These are phyloP conservation scores for Bettongia penicillata DNA, from an alignment of 2,113 vertebrate species.

Conservation along the genomic window DNA sequence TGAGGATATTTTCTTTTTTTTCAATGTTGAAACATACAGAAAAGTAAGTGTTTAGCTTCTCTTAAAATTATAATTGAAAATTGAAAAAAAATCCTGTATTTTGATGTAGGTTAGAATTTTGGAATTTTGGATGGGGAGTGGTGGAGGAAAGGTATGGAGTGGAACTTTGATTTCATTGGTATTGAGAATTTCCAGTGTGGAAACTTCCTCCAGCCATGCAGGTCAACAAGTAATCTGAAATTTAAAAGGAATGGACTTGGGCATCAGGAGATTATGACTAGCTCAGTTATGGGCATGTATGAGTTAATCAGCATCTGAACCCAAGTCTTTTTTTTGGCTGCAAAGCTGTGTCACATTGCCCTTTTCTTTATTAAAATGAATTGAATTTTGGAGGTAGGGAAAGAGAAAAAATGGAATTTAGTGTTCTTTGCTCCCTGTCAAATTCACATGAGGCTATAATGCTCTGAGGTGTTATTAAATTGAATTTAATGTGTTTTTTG, in stretches of 20 bases:
- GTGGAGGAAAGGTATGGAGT: not conserved
- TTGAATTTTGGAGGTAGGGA: not conserved
- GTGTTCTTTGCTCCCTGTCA: not conserved
- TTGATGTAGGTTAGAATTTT: not conserved
- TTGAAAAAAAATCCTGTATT: not conserved
- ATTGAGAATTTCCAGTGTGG: not conserved
- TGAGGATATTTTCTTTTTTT: conserved; percentile 38
- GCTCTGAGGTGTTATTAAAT: not conserved
- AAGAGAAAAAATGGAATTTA: not conserved
- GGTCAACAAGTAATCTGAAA: not conserved
- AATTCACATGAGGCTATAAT: not conserved
- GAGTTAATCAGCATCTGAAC: not conserved
- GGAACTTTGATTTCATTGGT: not conserved
- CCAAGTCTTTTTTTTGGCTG: not conserved
- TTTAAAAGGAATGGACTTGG: not conserved
- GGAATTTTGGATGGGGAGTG: not conserved
- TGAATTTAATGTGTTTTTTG: not conserved
- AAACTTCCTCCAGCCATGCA: not conserved
- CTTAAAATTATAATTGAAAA: conserved; percentile 29
- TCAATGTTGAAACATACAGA: conserved; percentile 27
- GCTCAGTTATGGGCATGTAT: not conserved
- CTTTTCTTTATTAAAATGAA: not conserved
- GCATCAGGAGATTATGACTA: not conserved
- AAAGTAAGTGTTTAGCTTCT: conserved; percentile 25
- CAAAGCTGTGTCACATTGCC: not conserved